phyloP scores from a whole-genome alignment of 2,888 invertebrate genomes.

The Electrophaes corylata region DNA sequence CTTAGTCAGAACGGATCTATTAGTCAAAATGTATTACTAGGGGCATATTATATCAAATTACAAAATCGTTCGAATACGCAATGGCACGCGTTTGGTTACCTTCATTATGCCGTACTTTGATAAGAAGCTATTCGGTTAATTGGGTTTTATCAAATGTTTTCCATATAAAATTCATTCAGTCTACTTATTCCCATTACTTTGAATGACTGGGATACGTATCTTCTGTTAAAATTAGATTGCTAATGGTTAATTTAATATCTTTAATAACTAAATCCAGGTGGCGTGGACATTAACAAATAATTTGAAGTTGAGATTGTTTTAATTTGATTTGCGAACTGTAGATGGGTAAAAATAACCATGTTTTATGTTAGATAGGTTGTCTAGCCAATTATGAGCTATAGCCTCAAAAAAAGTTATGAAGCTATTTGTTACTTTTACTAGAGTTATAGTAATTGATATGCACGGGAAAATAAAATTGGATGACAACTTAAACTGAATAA shows the following conservation, averaged over 20 bases:
- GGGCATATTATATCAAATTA: neutral
- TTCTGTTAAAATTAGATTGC: neutral
- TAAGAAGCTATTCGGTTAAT: conserved; percentile 6
- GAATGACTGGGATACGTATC: conserved; percentile 1
- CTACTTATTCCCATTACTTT: conserved; percentile 5
- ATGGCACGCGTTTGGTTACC: neutral
- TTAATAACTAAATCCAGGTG: neutral
- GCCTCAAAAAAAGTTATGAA: too few species aligned
- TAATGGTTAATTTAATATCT: neutral
- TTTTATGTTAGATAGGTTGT: too few species aligned
- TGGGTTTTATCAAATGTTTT: conserved; percentile 7
- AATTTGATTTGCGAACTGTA: too few species aligned
- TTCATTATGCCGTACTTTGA: conserved; percentile 7
- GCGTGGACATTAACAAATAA: neutral
- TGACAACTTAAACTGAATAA: too few species aligned
- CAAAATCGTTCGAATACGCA: neutral
- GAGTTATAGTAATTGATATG: too few species aligned
- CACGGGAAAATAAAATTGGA: too few species aligned
- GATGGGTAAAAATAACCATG: too few species aligned
- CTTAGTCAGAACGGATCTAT: too few species aligned
- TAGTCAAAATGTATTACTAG: neutral
- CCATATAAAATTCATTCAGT: conserved; percentile 8
- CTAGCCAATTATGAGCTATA: too few species aligned
- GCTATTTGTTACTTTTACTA: too few species aligned
- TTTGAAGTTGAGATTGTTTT: too few species aligned